Percentiles rank a stretch among this genome's conserved stretches.
These are phyloP conservation scores for Drosophila cyrtoloma DNA, from an alignment of 2,888 invertebrate genomes.

Conservation along the genomic window DNA sequence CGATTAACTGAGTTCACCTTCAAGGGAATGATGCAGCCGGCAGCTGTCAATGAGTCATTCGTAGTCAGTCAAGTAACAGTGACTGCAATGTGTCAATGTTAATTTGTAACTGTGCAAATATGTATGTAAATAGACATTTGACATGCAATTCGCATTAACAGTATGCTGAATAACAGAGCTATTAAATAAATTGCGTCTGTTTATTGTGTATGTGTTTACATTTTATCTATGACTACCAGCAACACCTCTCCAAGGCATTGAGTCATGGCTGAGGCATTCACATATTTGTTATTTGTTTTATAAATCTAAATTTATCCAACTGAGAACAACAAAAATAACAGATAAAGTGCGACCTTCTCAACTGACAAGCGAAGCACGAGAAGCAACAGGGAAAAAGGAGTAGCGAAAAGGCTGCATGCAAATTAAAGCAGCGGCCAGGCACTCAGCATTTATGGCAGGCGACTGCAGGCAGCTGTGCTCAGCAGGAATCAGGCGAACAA, in stretches of 20 bases:
- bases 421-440: conserved; percentile 73
- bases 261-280: conserved; percentile 21
- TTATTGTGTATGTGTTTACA: neutral
- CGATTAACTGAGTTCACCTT: neutral
- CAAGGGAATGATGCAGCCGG: neutral
- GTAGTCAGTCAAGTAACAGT: neutral
- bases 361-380: neutral
- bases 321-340: neutral
- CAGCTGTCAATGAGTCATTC: neutral
- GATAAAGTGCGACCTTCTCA: neutral
- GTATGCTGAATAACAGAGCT: conserved; percentile 5
- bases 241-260: conserved; percentile 9
- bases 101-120: conserved; percentile 19
- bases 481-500: conserved; percentile 25
- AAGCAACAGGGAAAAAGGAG: neutral
- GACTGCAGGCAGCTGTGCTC: conserved; percentile 34
- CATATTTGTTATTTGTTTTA: conserved; percentile 1
- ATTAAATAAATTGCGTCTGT: conserved; percentile 4
- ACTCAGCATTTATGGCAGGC: conserved; percentile 48
- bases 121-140: neutral
- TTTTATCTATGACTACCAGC: conserved; percentile 4
- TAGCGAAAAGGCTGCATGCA: conserved; percentile 63
- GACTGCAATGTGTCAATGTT: conserved; percentile 21
- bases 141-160: conserved; percentile 28
- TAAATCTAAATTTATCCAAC: neutral